Evolutionary conservation across 1,140 invertebrate genomes (phyloP), one percentile per base, ranked within the genome.

Genomic region (Lethocerus indicus): DNA sequence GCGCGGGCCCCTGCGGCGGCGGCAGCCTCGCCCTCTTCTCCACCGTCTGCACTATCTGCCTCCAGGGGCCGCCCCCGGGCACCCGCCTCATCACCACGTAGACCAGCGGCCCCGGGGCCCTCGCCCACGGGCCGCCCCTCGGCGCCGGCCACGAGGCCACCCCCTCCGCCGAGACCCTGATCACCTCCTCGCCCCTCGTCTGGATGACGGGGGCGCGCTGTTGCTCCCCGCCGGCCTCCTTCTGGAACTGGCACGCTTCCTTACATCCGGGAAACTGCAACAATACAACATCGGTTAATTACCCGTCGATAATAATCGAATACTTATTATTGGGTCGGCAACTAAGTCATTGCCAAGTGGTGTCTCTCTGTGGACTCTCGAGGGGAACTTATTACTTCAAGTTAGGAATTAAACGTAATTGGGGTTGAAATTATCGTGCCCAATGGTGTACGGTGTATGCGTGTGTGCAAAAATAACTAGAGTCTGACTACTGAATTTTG

Each of bases 181-280:
- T 70, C 0, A 77, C 74, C 2, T 72, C 72, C 59, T 79, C 73
- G 9, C 75, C 74, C 57, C 75, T 74, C 9, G 75, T 78, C 54
- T 76, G 73, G 49, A 78, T 75, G 28, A 78, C 76, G 2, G 76
- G 76, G 54, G 71, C 72, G 54, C 74, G 73, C 49, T 74, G 71
- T 4, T 67, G 56, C 16, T 59, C 64, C 46, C 67, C 66, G 2
- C 71, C 69, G 16, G 71, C 70, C 63, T 75, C 74, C 18, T 67
- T 66, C 60, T 78, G 76, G 60, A 80, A 80, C 41, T 72, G 68
- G 60, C 77, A 80, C 2, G 77, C 76, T 47, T 76, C 71, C 60
- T 76, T 74, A 58, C 77, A 80, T 23, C 77, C 77, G 44, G 74
- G 73, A 54, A 76, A 77, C 77, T 80, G 70, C 16, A 71, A 72